A percentile compares a stretch with the other conserved stretches of the same genome.
phyloP scores from a whole-genome alignment of 2,113 vertebrate species.

The Phrynocephalus versicolor region DNA sequence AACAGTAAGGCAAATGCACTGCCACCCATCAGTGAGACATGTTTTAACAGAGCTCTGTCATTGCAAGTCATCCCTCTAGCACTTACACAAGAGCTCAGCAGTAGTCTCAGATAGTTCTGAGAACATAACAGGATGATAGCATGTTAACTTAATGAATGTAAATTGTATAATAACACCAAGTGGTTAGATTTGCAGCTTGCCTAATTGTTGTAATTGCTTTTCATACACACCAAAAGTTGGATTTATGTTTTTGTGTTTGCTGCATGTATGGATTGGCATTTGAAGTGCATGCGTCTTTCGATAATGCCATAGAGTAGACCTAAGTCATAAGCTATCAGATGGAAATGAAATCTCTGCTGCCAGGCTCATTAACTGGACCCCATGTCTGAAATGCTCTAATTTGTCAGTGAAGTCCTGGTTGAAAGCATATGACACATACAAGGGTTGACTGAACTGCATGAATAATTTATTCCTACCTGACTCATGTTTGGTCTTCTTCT shows the following conservation, averaged over 20 bases:
- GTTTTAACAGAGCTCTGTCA: neutral
- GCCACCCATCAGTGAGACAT: neutral
- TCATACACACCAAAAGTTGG: neutral
- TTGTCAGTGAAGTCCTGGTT: neutral
- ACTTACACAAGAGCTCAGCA: neutral
- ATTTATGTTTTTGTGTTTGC: no score
- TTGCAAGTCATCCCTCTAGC: neutral
- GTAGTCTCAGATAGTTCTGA: neutral
- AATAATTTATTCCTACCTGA: neutral
- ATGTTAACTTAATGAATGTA: neutral
- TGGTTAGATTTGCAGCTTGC: neutral
- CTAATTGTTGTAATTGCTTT: neutral
- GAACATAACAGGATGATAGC: neutral
- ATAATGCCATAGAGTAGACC: neutral
- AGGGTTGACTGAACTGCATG: neutral
- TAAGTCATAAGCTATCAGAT: neutral
- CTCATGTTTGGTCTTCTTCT: no score
- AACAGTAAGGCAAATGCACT: no score
- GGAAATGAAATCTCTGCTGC: neutral
- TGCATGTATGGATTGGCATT: neutral
- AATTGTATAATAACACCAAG: neutral
- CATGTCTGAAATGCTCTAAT: neutral
- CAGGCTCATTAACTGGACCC: neutral
- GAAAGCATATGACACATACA: neutral
- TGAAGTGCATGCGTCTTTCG: neutral